Evolutionary conservation across 2,797 vertebrate species (phyloP), one percentile per base, ranked within the genome.

Genomic region (Tenualosa ilisha): DNA sequence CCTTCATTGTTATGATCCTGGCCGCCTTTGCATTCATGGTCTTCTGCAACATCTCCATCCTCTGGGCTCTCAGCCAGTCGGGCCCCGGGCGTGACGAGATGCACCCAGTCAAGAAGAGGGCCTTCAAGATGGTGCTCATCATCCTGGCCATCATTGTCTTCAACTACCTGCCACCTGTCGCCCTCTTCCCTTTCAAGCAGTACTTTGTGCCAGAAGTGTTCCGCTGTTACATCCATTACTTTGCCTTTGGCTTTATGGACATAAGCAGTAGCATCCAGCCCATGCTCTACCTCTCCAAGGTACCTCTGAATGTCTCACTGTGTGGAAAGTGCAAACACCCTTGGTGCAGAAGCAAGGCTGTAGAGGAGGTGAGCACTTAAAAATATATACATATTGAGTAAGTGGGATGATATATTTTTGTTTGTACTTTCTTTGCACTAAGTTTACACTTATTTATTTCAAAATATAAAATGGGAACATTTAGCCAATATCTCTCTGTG

Each of bases 21-120:
- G 51, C 37, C 15, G 83, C 84, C 59, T 86, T 88, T 40, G 24
- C 59, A 17, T 31, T 85, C 65, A 85, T 82, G 56, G 82, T 83
- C 50, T 88, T 85, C 82, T 88, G 83, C 85, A 88, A 86, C 72
- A 50, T 88, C 50, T 83, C 85, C 3, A 86, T 88, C 50, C 82
- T 88, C 12, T 84, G 72, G 40, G 85, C 84, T 8, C 72, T 88
- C 20, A 68, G 53, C 6, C 56, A 61, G 22, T 81, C 87, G 1
- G 83, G 85, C 3, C 85, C 85, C 6, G 63, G 72, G 12, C 51
- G 82, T 11, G 46, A 51, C 43, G 79, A 88, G 63, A 50, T 75
- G n/a, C 86, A 87, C 82, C 86, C 88, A 0, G 63, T 86, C 53
- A 89, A 89, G 84, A 82, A 83, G 81, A 68, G 82, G 22, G 84